A percentile compares a stretch with the other conserved stretches of the same genome.
These are phyloP conservation scores for Bubo blakistoni DNA, from an alignment of 2,113 vertebrate species.

Conservation along the genomic window DNA sequence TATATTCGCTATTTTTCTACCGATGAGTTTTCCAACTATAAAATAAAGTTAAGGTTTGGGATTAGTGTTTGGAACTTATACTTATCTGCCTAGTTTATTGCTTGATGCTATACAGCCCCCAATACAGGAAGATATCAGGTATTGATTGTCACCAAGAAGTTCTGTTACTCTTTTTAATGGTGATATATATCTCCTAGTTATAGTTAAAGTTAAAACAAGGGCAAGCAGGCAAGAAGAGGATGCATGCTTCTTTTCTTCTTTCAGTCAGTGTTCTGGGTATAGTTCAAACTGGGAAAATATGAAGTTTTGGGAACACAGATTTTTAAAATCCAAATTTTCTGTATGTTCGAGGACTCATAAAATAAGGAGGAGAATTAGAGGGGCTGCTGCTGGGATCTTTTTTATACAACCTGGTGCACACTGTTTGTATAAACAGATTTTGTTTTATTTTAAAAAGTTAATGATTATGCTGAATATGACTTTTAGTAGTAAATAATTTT, in stretches of 20 bases:
- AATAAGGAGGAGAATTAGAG: background rate
- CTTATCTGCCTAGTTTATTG: background rate
- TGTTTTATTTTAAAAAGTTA: background rate
- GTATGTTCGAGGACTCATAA: background rate
- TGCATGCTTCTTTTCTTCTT: background rate
- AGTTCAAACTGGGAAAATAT: background rate
- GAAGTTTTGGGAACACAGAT: background rate
- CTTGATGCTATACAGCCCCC: background rate
- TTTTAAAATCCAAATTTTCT: background rate
- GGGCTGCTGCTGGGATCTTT: accelerated
- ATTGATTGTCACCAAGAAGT: constrained; percentile 32
- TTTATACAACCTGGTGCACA: background rate
- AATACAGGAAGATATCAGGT: background rate
- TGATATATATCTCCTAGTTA: background rate
- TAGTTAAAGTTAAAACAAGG: constrained; percentile 19
- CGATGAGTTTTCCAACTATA: background rate
- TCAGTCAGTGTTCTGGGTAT: background rate
- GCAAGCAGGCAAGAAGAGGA: background rate
- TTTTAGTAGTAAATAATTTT: background rate
- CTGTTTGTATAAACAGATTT: background rate
- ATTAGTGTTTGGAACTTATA: background rate
- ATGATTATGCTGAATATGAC: background rate
- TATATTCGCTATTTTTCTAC: background rate
- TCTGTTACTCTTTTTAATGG: constrained; percentile 15
- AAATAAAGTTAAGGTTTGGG: background rate